A percentile compares a stretch with the other conserved stretches of the same genome.
Conservation (phyloP, 2,888 invertebrate species). For the Ennomos fuscantarius region DNA sequence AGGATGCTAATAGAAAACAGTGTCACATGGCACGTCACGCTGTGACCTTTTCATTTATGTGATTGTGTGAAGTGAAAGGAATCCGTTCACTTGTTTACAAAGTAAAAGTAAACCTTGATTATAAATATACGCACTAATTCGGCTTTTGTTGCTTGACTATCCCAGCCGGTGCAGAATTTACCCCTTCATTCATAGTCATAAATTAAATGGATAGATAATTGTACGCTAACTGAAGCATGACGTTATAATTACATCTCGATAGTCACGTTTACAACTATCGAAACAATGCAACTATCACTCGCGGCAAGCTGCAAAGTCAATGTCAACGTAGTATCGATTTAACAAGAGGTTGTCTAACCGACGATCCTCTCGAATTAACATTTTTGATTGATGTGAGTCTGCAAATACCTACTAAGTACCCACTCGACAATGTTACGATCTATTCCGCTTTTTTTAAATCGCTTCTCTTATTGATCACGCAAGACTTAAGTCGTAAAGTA, state of each 20-base stretch:
- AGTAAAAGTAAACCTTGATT: slow-evolving; percentile 23
- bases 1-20: slow-evolving; percentile 37
- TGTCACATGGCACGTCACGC: slow-evolving; percentile 27
- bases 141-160: slow-evolving; percentile 21
- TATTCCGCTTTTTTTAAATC: neutral
- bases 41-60: slow-evolving; percentile 22
- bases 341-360: slow-evolving; percentile 26
- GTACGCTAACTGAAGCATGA: neutral
- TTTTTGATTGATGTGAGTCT: neutral
- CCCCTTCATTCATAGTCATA: neutral
- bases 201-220: neutral
- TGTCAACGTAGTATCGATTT: slow-evolving; percentile 28
- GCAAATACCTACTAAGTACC: neutral
- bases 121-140: slow-evolving; percentile 15
- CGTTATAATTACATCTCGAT: slow-evolving; percentile 3
- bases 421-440: slow-evolving; percentile 1
- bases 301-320: slow-evolving; percentile 16
- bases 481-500: neutral
- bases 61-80: slow-evolving; percentile 16
- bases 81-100: slow-evolving; percentile 17
- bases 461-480: neutral
- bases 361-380: neutral
- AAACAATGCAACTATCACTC: slow-evolving; percentile 23
- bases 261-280: slow-evolving; percentile 9
- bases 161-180: slow-evolving; percentile 2